Evolutionary conservation across 1,140 invertebrate genomes (phyloP), one percentile per base, ranked within the genome.

Genomic region (Chlorops oryzae): DNA sequence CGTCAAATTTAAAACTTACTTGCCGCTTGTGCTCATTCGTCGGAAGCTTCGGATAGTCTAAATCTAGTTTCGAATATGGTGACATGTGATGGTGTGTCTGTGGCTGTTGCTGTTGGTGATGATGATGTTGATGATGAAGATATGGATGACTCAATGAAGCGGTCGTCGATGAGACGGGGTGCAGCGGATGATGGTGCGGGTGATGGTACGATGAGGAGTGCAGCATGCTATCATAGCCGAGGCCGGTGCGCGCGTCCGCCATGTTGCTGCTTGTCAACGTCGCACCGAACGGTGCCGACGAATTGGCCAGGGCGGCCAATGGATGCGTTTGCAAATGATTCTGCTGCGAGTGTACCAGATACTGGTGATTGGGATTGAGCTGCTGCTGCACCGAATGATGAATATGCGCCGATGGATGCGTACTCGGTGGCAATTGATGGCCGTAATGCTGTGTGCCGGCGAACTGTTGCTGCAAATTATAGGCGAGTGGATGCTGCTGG

Each of bases 1-100:
- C 70, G 55, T 72, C 70, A 72, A 72, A 72, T 67, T 72, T 72
- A 69, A 72, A 72, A 72, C 70, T 72, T 72, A 72, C 70, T 72
- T 72, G 70, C 70, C 70, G 65, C 59, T 72, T 72, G 61, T 63
- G 65, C 67, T 72, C 70, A n/a, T n/a, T n/a, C 60, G 61, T 55
- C 59, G 66, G 65, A 61, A 69, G 62, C 70, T 72, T 72, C 59
- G 63, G 63, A 54, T 72, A 72, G 69, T 72, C 70, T 72, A 72
- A 72, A 63, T 72, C 70, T 69, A 72, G 62, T 72, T 72, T 70
- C 57, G 70, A 72, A 53, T 65, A 68, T 68, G 64, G 63, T 58
- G 62, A 61, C 53, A 64, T 62, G 35, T 68, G 67, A 40, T 69
- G 67, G 57, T 70, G 66, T 41, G 59, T 61, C 28, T 58, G 65